Evolutionary conservation across 2,797 vertebrate genomes (phyloP), one percentile per base, ranked within the genome.

Genomic region (Cyprinella venusta): DNA sequence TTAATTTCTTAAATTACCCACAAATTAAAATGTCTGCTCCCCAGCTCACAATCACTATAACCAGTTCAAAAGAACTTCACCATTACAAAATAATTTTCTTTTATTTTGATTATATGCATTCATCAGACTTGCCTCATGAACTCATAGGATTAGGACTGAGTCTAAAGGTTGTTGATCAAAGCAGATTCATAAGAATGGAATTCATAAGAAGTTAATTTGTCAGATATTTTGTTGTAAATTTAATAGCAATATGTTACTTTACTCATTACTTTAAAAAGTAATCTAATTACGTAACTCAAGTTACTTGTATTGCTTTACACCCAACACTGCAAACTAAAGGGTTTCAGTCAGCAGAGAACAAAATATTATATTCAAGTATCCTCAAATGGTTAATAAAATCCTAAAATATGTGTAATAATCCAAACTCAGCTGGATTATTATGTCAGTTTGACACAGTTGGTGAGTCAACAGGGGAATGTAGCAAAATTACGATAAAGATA

Each of bases 331-430:
- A 71, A 76, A 40, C 40, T 40, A 61, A 6, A 67, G 52, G 30
- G 9, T 69, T 76, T 45, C 9, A 21, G 40, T 45, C 12, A 45
- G 42, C 33, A 40, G 33, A 76, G 33, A 76, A 74, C 78, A 76
- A 61, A 70, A 77, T 30, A 48, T 52, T 2, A 52, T 50, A 76
- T 52, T 61, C 21, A 76, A 15, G n/a, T 13, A 33, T 48, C 30
- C 26, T 48, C 15, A 59, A 48, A 48, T 68, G 26, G 30, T 63
- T 48, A 72, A 64, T 74, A 75, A 84, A 48, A 42, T 12, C 15
- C 6, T 26, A 30, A 75, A 36, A 26, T 59, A 54, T 52, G 15
- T 50, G 30, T 38, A 74, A 59, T 45, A n/a, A 79, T 70, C 33
- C 6, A 59, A 38, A 74, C n/a, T 12, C 64, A 69, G 52, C 6